Evolutionary conservation across 2,888 invertebrate species (phyloP).

Genomic region (Zhengitettix transpicula): DNA sequence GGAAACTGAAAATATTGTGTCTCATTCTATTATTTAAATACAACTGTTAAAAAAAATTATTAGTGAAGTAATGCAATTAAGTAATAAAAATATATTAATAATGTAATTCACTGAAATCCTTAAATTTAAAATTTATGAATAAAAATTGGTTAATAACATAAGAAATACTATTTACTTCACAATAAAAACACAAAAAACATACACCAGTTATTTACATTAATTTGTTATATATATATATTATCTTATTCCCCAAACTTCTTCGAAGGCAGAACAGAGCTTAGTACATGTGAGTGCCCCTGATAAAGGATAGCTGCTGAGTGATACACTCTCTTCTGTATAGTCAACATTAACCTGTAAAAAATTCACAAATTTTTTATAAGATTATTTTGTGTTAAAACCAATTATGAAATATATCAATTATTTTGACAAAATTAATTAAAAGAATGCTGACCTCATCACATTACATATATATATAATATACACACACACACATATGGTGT

Average conservation of each 20-base stretch:
- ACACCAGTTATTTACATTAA: not conserved
- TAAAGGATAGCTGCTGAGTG: slow-evolving; percentile 90
- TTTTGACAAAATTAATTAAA: no score
- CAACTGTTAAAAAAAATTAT: no score
- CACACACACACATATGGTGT: no score
- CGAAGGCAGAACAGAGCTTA: slow-evolving; percentile 87
- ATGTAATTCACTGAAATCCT: no score
- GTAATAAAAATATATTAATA: no score
- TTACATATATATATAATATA: no score
- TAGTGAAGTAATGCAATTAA: no score
- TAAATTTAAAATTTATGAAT: no score
- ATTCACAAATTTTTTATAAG: not conserved
- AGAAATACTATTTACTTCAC: not conserved
- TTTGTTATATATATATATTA: slow-evolving; percentile 21
- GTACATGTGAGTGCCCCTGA: slow-evolving; percentile 93
- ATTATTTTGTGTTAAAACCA: not conserved
- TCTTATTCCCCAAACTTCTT: slow-evolving; percentile 76
- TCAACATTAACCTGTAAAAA: slow-evolving; percentile 43
- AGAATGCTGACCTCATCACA: no score
- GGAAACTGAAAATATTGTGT: no score
- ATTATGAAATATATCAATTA: not conserved
- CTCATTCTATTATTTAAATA: no score
- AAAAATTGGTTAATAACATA: no score
- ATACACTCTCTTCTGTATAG: slow-evolving; percentile 78
- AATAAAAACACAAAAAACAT: not conserved